phyloP scores from a whole-genome alignment of 2,888 invertebrate species.

The Bibio marci region DNA sequence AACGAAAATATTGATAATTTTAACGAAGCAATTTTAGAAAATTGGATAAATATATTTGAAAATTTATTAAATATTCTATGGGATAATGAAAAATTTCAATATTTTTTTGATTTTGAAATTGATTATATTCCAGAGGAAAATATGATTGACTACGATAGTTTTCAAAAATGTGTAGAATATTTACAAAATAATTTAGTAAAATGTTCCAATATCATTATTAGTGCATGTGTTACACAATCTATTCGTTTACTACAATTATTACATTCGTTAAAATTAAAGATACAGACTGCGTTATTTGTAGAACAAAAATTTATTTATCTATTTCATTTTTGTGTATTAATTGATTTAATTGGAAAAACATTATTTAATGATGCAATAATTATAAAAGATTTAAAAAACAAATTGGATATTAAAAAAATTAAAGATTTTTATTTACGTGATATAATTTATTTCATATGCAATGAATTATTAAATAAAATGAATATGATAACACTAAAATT shows the following conservation, averaged over 20 bases:
- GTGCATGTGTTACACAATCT: slow-evolving; percentile 30
- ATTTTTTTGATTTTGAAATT: slow-evolving; percentile 5
- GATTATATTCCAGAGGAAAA: slow-evolving; percentile 2
- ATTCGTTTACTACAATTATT: slow-evolving; percentile 36
- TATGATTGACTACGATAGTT: slow-evolving; percentile 1
- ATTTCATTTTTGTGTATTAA: slow-evolving; percentile 31
- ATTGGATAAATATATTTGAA: slow-evolving; percentile 5
- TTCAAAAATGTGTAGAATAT: slow-evolving; percentile 6
- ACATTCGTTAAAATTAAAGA: slow-evolving; percentile 31
- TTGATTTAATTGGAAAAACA: slow-evolving; percentile 1
- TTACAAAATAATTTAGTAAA: neutral
- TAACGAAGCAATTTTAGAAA: neutral
- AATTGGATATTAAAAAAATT: slow-evolving; percentile 19
- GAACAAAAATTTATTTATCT: slow-evolving; percentile 37
- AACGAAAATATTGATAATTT: neutral
- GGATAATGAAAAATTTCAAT: slow-evolving; percentile 6
- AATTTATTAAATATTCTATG: slow-evolving; percentile 4
- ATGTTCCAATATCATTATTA: neutral
- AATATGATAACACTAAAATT: neutral
- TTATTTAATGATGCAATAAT: neutral
- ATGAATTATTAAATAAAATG: neutral
- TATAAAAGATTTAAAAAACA: no score
- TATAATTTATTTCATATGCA: slow-evolving; percentile 14
- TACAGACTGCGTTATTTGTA: slow-evolving; percentile 30
- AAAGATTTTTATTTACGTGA: slow-evolving; percentile 39